Conservation (phyloP, 2,888 invertebrate genomes). For the Lasioglossum pauxillum region DNA sequence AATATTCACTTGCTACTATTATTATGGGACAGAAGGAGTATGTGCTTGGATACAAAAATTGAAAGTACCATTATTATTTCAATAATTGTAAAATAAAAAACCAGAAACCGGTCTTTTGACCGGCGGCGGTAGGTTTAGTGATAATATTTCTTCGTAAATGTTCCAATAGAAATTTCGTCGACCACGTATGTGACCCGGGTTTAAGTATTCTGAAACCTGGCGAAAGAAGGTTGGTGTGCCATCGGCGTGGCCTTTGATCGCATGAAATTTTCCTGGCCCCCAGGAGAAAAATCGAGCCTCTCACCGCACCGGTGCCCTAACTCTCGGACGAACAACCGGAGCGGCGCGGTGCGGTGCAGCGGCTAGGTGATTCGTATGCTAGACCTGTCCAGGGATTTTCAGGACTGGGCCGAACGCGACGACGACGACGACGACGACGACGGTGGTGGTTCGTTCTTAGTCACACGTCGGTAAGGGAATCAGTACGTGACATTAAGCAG, state of each 20-base stretch:
- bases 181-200: neutral
- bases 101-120: no score
- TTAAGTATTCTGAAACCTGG: conserved; percentile 21
- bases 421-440: neutral
- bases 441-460: conserved; percentile 62
- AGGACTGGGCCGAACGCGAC: conserved; percentile 55
- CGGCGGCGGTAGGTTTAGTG: no score
- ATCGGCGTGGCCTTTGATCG: conserved; percentile 47
- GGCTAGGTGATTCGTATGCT: conserved; percentile 64
- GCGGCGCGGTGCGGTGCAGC: neutral
- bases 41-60: no score
- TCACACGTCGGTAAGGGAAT: conserved; percentile 72
- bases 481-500: conserved; percentile 74
- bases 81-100: no score
- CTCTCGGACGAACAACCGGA: conserved; percentile 58
- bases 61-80: no score
- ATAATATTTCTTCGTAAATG: neutral
- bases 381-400: conserved; percentile 65
- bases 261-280: conserved; percentile 24
- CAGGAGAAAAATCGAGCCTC: conserved; percentile 53
- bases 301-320: conserved; percentile 35
- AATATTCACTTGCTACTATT: no score
- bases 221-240: neutral
- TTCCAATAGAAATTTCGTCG: neutral
- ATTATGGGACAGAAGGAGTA: no score